A percentile compares a stretch with the other conserved stretches of the same genome.
These are phyloP conservation scores for Dallia pectoralis DNA, from an alignment of 2,797 vertebrate species.

Conservation along the genomic window DNA sequence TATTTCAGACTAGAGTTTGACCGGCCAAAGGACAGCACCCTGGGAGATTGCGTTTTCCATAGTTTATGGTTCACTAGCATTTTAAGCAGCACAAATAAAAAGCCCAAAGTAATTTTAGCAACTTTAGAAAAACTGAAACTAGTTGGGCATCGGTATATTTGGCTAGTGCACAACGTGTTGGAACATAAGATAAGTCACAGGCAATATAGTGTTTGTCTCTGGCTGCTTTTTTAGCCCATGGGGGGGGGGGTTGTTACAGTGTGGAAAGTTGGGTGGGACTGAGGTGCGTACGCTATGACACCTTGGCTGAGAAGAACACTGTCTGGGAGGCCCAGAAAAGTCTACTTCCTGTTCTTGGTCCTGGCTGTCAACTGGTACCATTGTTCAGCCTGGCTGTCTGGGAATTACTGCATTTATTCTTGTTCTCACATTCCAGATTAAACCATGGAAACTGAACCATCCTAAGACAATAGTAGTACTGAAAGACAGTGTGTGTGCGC, in stretches of 20 bases:
- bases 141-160: conserved; percentile 45
- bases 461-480: neutral
- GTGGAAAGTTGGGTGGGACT: neutral
- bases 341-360: neutral
- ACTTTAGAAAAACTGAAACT: conserved; percentile 51
- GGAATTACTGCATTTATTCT: conserved; percentile 19
- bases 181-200: neutral
- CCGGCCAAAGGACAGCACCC: conserved; percentile 60
- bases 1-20: conserved; percentile 6
- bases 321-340: neutral
- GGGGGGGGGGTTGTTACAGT: neutral
- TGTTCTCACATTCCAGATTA: conserved; percentile 19
- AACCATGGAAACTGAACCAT: conserved; percentile 14
- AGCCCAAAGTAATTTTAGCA: conserved; percentile 59
- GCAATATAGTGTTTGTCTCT: neutral
- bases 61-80: conserved; percentile 37
- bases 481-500: no score
- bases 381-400: conserved; percentile 4
- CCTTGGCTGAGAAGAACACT: neutral
- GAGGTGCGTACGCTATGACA: neutral
- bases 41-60: conserved; percentile 72
- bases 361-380: neutral
- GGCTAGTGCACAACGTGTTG: conserved; percentile 26
- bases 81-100: conserved; percentile 53
- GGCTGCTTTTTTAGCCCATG: neutral